These are phyloP conservation scores for Lates japonicus DNA, from an alignment of 2,797 vertebrate species.

Conservation along the genomic window DNA sequence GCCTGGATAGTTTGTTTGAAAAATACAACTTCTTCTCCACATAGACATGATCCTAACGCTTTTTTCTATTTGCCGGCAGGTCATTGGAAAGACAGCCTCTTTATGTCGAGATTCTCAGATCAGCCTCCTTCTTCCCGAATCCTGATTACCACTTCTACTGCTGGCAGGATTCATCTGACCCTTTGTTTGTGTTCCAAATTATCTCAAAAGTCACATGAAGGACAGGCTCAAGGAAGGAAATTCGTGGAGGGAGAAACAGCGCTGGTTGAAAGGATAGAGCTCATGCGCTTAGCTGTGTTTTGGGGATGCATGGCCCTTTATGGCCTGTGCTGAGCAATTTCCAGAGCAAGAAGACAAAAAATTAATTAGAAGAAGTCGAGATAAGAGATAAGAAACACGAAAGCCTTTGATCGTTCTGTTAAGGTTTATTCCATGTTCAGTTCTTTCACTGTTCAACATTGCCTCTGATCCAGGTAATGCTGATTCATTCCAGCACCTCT, in stretches of 20 bases:
- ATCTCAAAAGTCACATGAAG: slow-evolving; percentile 76
- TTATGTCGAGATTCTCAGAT: too few species aligned
- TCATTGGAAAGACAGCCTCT: too few species aligned
- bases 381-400: slow-evolving; percentile 47
- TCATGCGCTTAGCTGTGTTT: slow-evolving; percentile 68
- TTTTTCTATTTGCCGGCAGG: too few species aligned
- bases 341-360: slow-evolving; percentile 49
- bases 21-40: too few species aligned
- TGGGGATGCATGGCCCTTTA: slow-evolving; percentile 49
- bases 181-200: slow-evolving; percentile 73
- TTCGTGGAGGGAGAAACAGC: slow-evolving; percentile 51
- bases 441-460: slow-evolving; percentile 1
- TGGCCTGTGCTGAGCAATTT: slow-evolving; percentile 37
- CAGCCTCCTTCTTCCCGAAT: slow-evolving; percentile 48
- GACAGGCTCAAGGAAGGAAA: slow-evolving; percentile 62
- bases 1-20: too few species aligned
- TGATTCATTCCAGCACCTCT: slow-evolving; percentile 43
- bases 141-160: slow-evolving; percentile 64
- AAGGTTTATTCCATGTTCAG: slow-evolving; percentile 23
- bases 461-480: slow-evolving; percentile 19
- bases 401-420: slow-evolving; percentile 36
- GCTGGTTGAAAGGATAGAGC: slow-evolving; percentile 40
- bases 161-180: slow-evolving; percentile 61
- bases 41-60: too few species aligned
- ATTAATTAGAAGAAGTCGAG: slow-evolving; percentile 58